These are phyloP conservation scores for Stigmatopora nigra DNA, from an alignment of 2,113 vertebrate genomes.

Conservation along the genomic window DNA sequence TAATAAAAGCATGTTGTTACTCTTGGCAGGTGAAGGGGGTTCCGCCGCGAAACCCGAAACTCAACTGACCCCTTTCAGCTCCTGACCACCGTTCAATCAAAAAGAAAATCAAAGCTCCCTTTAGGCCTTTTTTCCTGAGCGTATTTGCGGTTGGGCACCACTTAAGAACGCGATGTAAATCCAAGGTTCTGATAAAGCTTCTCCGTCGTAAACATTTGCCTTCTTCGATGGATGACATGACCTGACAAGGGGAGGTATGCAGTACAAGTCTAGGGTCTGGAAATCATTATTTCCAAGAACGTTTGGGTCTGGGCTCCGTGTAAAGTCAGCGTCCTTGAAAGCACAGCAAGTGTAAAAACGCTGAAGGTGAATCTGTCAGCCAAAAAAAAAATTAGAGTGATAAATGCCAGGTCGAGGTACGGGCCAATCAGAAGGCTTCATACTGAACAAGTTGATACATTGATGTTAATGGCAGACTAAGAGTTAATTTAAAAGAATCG, in stretches of 20 bases:
- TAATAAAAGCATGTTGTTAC: constrained; percentile 27
- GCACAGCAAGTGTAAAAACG: neutral
- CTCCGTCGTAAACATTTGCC: constrained; percentile 33
- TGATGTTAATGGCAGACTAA: no score
- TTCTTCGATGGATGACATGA: constrained; percentile 27
- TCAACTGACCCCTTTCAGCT: constrained; percentile 32
- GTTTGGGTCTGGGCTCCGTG: constrained; percentile 16
- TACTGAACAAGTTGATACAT: no score
- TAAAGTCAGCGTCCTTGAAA: constrained; percentile 35
- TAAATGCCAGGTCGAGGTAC: neutral
- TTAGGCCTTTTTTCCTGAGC: neutral
- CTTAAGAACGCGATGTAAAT: constrained; percentile 25
- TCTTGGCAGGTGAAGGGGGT: constrained; percentile 24
- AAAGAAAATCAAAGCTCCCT: constrained; percentile 1
- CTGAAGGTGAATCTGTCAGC: neutral
- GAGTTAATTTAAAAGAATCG: no score
- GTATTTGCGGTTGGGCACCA: constrained; percentile 6
- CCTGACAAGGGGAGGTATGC: constrained; percentile 29
- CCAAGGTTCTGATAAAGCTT: constrained; percentile 7
- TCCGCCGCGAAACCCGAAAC: constrained; percentile 20
- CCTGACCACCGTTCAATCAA: constrained; percentile 6
- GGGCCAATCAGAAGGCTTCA: no score
- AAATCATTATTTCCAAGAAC: constrained; percentile 52
- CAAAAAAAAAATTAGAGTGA: neutral
- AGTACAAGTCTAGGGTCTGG: constrained; percentile 39